A percentile compares a stretch with the other conserved stretches of the same genome.
These are phyloP conservation scores for Mesorhabditis spiculigera DNA, from an alignment of 2,888 invertebrate genomes.

Conservation along the genomic window DNA sequence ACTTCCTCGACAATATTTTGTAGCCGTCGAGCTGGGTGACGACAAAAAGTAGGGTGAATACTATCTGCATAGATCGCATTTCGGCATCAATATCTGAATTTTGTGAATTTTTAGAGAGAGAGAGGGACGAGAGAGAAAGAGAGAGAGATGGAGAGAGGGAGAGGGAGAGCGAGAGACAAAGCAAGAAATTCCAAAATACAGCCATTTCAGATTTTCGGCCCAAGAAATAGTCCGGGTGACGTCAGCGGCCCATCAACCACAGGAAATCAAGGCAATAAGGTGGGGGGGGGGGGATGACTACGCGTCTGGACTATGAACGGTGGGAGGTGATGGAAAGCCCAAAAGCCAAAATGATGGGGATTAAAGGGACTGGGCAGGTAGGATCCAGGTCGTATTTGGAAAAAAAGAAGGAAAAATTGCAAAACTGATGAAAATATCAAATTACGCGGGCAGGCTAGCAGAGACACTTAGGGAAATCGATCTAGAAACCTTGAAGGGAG, in stretches of 20 bases:
- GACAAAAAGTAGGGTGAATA: slow-evolving; percentile 5
- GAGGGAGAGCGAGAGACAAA: neutral
- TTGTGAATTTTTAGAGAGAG: neutral
- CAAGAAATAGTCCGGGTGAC: neutral
- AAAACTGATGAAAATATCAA: no score
- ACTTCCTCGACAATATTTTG: neutral
- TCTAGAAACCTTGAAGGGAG: no score
- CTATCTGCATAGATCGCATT: slow-evolving; percentile 2
- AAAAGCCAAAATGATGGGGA: no score
- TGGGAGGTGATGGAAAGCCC: no score
- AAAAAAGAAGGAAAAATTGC: no score
- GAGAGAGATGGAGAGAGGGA: neutral
- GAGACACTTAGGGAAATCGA: no score
- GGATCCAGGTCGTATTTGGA: no score
- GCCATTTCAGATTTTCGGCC: neutral
- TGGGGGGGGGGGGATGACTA: no score
- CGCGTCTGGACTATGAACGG: no score
- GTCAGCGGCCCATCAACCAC: neutral
- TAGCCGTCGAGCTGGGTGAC: neutral
- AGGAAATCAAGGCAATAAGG: neutral
- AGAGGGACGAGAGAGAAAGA: neutral
- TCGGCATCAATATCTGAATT: slow-evolving; percentile 6
- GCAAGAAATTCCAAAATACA: neutral
- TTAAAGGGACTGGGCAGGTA: no score
- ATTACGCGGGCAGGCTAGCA: no score